Evolutionary conservation across 2,888 invertebrate genomes (phyloP).

Genomic region (Campopleginae sp.): DNA sequence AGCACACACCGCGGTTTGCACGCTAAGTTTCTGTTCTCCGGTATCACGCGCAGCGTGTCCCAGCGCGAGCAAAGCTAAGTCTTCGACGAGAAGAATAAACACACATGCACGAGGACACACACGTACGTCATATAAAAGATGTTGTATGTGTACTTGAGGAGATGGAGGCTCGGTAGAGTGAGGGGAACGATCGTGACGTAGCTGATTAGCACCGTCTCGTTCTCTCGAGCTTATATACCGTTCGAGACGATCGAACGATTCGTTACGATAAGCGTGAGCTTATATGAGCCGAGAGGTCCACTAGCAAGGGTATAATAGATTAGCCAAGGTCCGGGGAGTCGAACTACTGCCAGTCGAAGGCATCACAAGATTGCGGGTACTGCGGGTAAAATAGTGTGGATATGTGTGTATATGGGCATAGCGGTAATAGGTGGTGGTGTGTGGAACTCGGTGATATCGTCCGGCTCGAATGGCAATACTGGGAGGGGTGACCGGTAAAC

Average conservation of each 20-base stretch:
- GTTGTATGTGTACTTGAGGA: slow-evolving; percentile 8
- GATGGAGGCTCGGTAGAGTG: slow-evolving; percentile 57
- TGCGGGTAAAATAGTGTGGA: slow-evolving; percentile 11
- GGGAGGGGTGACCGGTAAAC: slow-evolving; percentile 74
- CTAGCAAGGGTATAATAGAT: slow-evolving; percentile 80
- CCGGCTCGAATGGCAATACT: slow-evolving; percentile 54
- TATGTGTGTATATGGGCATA: neutral
- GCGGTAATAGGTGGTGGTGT: slow-evolving; percentile 35
- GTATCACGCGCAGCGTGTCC: slow-evolving; percentile 44
- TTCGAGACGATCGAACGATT: slow-evolving; percentile 71
- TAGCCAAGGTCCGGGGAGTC: slow-evolving; percentile 68
- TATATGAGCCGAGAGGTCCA: slow-evolving; percentile 79
- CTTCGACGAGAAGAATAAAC: neutral
- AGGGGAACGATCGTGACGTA: slow-evolving; percentile 64
- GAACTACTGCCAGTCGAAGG: slow-evolving; percentile 55
- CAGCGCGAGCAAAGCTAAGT: slow-evolving; percentile 9
- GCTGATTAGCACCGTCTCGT: slow-evolving; percentile 79
- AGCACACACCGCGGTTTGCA: slow-evolving; percentile 46
- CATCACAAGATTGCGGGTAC: slow-evolving; percentile 30
- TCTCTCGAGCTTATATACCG: slow-evolving; percentile 73
- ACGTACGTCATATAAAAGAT: neutral
- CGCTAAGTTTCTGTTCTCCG: slow-evolving; percentile 41
- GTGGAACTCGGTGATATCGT: slow-evolving; percentile 39
- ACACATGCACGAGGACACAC: neutral
- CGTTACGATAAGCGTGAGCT: slow-evolving; percentile 76